phyloP scores from a whole-genome alignment of 1,140 invertebrate genomes.

The Rhagoletis zephyria region DNA sequence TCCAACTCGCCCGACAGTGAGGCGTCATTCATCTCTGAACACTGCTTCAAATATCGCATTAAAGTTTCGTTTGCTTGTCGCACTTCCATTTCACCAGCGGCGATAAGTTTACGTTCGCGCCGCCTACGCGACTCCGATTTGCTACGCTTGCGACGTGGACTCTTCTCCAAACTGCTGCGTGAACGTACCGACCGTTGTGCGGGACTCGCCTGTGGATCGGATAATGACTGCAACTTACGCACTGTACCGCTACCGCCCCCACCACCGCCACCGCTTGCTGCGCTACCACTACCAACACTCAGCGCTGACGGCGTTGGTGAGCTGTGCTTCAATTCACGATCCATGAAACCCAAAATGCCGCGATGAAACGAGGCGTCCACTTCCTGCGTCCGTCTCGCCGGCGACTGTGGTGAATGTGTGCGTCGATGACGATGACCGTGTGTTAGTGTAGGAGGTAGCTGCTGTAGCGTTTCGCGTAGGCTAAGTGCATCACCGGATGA shows the following conservation, averaged over 20 bases:
- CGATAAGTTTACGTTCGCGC: constrained; percentile 70
- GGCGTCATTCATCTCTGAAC: constrained; percentile 72
- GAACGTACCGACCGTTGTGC: constrained; percentile 71
- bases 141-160: constrained; percentile 72
- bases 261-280: constrained; percentile 57
- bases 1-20: constrained; percentile 72
- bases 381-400: constrained; percentile 60
- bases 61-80: constrained; percentile 72
- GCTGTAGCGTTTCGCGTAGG: constrained; percentile 68
- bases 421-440: constrained; percentile 61
- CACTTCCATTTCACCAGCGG: constrained; percentile 72
- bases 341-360: constrained; percentile 71
- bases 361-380: constrained; percentile 65
- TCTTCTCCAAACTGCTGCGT: constrained; percentile 71
- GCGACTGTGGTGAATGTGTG: constrained; percentile 66
- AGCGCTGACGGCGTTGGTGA: constrained; percentile 67
- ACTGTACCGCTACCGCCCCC: constrained; percentile 44
- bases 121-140: constrained; percentile 71
- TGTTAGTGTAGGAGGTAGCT: constrained; percentile 65
- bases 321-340: constrained; percentile 69
- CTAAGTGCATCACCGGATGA: constrained; percentile 70
- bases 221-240: constrained; percentile 69
- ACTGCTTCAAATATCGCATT: constrained; percentile 72
- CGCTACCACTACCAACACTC: constrained; percentile 59
- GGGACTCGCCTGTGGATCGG: constrained; percentile 72